Conservation (phyloP, 2,888 invertebrate species). For the Nephrotoma appendiculata region DNA sequence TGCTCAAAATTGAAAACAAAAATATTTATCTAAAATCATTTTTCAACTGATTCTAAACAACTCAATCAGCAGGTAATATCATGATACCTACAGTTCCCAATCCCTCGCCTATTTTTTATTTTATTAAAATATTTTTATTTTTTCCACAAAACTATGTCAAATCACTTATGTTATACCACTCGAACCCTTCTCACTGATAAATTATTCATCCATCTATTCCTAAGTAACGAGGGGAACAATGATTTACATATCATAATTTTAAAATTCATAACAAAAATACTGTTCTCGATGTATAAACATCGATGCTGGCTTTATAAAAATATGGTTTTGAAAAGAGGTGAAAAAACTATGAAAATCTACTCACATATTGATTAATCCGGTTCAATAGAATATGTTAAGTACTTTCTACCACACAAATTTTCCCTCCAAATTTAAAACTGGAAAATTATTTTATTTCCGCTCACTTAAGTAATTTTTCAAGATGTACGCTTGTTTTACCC, state of each 20-base stretch:
- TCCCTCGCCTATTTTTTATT: no score
- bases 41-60: no score
- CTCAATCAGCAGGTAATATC: no score
- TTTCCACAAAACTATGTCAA: not conserved
- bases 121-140: not conserved
- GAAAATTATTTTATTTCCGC: not conserved
- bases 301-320: no score
- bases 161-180: not conserved
- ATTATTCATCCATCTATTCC: not conserved
- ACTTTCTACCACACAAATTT: not conserved
- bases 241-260: not conserved
- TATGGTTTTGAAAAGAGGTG: not conserved
- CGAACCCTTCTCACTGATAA: not conserved
- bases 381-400: not conserved
- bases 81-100: no score
- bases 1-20: no score
- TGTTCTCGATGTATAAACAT: not conserved
- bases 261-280: not conserved
- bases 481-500: not conserved
- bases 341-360: not conserved
- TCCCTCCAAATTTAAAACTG: not conserved
- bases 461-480: not conserved
- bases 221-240: not conserved
- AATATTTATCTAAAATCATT: no score
- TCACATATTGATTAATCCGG: not conserved